phyloP scores from a whole-genome alignment of 2,888 invertebrate genomes.

The Craniophora ligustri region DNA sequence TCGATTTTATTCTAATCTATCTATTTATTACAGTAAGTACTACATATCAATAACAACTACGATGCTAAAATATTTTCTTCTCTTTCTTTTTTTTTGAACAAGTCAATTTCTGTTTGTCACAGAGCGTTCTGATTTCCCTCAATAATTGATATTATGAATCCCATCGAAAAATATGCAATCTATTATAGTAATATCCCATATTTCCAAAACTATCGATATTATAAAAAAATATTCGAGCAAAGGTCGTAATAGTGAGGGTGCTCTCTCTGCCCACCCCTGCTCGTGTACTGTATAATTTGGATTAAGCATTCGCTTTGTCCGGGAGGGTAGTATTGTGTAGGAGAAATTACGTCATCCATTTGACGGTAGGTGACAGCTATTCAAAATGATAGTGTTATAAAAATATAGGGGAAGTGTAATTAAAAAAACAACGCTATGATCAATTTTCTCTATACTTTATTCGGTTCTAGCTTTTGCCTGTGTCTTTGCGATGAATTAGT shows the following conservation, averaged over 20 bases:
- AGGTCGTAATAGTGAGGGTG: conserved; percentile 28
- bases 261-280: conserved; percentile 34
- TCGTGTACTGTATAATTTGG: conserved; percentile 61
- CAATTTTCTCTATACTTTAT: no score
- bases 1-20: no score
- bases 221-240: conserved; percentile 7
- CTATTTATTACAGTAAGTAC: no score
- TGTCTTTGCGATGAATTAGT: no score
- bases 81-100: no score
- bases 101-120: no score
- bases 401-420: conserved; percentile 22
- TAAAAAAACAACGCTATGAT: neutral
- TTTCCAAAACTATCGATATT: conserved; percentile 17
- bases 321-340: conserved; percentile 47
- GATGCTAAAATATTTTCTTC: no score
- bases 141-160: no score
- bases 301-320: conserved; percentile 63
- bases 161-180: conserved; percentile 1
- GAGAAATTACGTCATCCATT: conserved; percentile 50
- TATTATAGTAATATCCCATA: conserved; percentile 8
- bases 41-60: no score
- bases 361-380: conserved; percentile 47
- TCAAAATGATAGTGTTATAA: conserved; percentile 50
- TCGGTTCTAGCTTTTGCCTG: no score
- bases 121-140: no score